These are phyloP conservation scores for Lutjanus erythropterus DNA, from an alignment of 2,113 vertebrate genomes.

Conservation along the genomic window DNA sequence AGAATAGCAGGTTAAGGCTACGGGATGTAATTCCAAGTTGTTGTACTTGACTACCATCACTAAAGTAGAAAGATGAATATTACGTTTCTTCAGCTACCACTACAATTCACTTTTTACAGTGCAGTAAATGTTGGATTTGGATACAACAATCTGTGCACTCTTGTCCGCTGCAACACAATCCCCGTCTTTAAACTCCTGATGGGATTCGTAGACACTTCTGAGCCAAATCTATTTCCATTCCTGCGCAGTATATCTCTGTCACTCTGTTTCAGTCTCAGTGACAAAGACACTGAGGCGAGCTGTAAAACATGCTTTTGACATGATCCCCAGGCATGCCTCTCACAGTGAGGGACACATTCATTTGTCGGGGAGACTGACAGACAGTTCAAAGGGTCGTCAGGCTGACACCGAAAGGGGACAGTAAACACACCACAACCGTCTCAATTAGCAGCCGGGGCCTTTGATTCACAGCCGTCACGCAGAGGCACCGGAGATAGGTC, in stretches of 20 bases:
- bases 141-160: not conserved
- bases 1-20: too few relatives aligned
- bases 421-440: slow-evolving; percentile 76
- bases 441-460: slow-evolving; percentile 76
- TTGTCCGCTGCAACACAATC: slow-evolving; percentile 27
- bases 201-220: slow-evolving; percentile 31
- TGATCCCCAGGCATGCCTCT: slow-evolving; percentile 73
- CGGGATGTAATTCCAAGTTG: too few relatives aligned
- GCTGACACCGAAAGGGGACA: slow-evolving; percentile 76
- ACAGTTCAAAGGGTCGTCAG: slow-evolving; percentile 82
- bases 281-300: slow-evolving; percentile 74
- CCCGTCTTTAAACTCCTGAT: slow-evolving; percentile 26
- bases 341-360: slow-evolving; percentile 77
- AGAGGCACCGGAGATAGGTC: slow-evolving; percentile 57
- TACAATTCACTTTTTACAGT: too few relatives aligned
- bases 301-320: slow-evolving; percentile 81
- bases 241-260: slow-evolving; percentile 49
- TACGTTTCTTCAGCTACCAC: too few relatives aligned
- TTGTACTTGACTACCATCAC: too few relatives aligned
- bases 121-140: not conserved
- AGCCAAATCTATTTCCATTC: slow-evolving; percentile 60
- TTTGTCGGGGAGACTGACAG: slow-evolving; percentile 78
- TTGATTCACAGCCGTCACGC: slow-evolving; percentile 66
- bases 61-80: too few relatives aligned
- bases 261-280: slow-evolving; percentile 62